Evolutionary conservation across 2,113 vertebrate genomes (phyloP), one percentile per base, ranked within the genome.

Genomic region (Probosciger aterrimus): DNA sequence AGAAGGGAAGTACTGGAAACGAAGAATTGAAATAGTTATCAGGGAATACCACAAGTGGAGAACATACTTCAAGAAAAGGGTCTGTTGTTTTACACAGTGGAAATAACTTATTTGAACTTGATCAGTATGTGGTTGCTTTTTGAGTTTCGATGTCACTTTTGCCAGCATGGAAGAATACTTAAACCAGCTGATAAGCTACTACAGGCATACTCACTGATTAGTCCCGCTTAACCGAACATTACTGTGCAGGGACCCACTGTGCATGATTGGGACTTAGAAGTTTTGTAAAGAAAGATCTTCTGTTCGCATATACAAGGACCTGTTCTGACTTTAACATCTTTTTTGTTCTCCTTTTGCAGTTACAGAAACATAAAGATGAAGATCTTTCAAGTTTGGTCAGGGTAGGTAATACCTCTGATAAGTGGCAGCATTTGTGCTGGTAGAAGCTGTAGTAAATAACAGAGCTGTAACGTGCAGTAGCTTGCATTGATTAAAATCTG

Each of bases 31-130:
- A 98, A 98, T 99, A 13, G 99, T 99, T 80, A 98, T 99, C 89
- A 97, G 98, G 96, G 99, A 99, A 81, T 99, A 99, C 94, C 99
- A 99, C 98, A 99, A 99, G 96, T 99, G 99, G 99, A 99, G 99
- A 93, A 99, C 99, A 6, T 99, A 99, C 97, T 99, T 99, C 97
- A 99, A 99, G 96, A 99, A 99, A 97, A 98, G 99, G 98, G 99
- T 99, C 98, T 52, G 89, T 55, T 90, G 52, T 10, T 52, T 89
- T 93, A 28, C 18, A 13, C 7, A 31, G 44, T 68, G 20, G 43
- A 79, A 89, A 14, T 64, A 41, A 37, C 65, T 94, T 88, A 24
- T 31, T 77, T 86, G 82, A 88, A 63, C 50, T 86, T 41, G 27
- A 67, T 78, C 24, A 46, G 17, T 18, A 9, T 47, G 23, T 50